Percentiles rank a stretch among this genome's conserved stretches.
Evolutionary conservation across 1,140 invertebrate species (phyloP).

Genomic region (Saccostrea echinata): DNA sequence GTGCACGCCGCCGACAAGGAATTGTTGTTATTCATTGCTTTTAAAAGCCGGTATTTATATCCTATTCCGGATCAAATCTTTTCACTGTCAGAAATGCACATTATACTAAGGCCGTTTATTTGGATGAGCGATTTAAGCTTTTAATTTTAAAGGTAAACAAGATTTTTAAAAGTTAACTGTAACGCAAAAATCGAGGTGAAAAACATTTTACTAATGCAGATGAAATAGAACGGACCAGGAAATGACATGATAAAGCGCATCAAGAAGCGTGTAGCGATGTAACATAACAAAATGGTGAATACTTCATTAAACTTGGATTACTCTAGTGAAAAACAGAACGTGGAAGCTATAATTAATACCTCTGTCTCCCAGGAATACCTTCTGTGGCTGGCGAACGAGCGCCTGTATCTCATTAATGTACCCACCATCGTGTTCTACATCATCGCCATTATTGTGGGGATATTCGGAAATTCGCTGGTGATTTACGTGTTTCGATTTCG

Average conservation of each 20-base stretch:
- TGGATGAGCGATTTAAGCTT: slow-evolving; percentile 5
- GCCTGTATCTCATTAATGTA: slow-evolving; percentile 38
- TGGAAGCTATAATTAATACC: background rate
- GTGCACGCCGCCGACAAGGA: background rate
- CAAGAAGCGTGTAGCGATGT: background rate
- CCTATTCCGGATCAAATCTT: background rate
- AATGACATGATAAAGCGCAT: background rate
- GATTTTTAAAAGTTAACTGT: slow-evolving; percentile 5
- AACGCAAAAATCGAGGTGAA: background rate
- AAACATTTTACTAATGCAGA: background rate
- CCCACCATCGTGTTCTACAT: slow-evolving; percentile 43
- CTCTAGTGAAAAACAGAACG: background rate
- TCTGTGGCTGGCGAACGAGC: slow-evolving; percentile 52
- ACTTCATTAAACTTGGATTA: background rate
- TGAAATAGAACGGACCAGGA: background rate
- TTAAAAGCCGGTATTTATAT: background rate
- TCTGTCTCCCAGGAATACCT: slow-evolving; percentile 3
- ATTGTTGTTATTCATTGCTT: background rate
- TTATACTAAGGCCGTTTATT: background rate
- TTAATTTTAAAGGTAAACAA: slow-evolving; percentile 25
- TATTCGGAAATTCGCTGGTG: slow-evolving; percentile 51
- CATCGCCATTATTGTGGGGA: slow-evolving; percentile 39
- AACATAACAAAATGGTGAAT: background rate
- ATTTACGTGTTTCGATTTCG: slow-evolving; percentile 52
- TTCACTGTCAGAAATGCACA: slow-evolving; percentile 9